These are phyloP conservation scores for Drosophila paracracens DNA, from an alignment of 2,888 invertebrate genomes.

Conservation along the genomic window DNA sequence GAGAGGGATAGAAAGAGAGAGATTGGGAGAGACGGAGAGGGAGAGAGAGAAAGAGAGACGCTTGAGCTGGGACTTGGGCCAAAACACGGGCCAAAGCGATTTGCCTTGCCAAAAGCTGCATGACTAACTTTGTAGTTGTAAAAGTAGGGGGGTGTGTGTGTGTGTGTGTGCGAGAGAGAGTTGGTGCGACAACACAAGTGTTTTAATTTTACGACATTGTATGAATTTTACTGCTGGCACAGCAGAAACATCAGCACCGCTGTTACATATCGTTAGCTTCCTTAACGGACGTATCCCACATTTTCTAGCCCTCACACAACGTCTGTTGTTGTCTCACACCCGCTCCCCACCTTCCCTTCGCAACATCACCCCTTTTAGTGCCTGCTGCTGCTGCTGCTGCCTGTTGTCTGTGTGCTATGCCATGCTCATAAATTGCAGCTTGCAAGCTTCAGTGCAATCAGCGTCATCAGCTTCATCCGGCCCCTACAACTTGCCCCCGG, in stretches of 20 bases:
- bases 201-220: constrained; percentile 84
- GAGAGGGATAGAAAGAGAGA: not conserved
- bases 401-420: constrained; percentile 59
- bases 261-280: constrained; percentile 79
- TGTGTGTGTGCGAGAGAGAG: constrained; percentile 29
- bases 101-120: constrained; percentile 80
- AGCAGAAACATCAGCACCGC: constrained; percentile 76
- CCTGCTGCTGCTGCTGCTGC: not conserved
- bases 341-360: not conserved
- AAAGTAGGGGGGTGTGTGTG: constrained; percentile 18
- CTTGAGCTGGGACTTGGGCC: constrained; percentile 12
- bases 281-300: constrained; percentile 79
- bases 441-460: constrained; percentile 79
- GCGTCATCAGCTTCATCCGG: constrained; percentile 80
- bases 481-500: constrained; percentile 48
- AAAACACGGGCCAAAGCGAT: constrained; percentile 68
- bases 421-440: constrained; percentile 77
- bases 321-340: constrained; percentile 21
- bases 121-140: constrained; percentile 76
- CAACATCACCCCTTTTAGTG: not conserved
- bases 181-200: constrained; percentile 78
- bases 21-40: not conserved
- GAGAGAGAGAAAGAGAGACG: not conserved
- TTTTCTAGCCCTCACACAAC: constrained; percentile 43
- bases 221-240: constrained; percentile 83